phyloP scores from a whole-genome alignment of 2,888 invertebrate species.

The Phymatocera aterrima region DNA sequence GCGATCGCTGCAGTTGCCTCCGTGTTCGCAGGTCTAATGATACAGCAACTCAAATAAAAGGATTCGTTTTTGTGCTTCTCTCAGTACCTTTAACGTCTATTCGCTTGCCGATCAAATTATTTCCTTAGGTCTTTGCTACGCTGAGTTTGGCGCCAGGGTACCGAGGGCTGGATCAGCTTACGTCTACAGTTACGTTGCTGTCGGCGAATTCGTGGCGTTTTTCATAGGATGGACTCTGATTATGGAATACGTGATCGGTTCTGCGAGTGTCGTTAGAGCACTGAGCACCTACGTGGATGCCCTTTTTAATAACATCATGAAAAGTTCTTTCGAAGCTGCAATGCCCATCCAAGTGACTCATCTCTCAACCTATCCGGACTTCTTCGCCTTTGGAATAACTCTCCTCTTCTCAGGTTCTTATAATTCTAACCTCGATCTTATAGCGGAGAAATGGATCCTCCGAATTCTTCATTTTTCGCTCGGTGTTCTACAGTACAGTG shows the following conservation, averaged over 20 bases:
- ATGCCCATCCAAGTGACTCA: conserved; percentile 82
- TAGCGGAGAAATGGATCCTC: neutral
- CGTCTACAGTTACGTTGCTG: conserved; percentile 94
- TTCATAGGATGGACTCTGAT: conserved; percentile 96
- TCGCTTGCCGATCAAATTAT: neutral
- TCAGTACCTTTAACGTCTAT: too few relatives aligned
- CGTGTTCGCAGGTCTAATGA: conserved; percentile 85
- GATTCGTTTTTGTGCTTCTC: too few relatives aligned
- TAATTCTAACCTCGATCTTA: conserved; percentile 18
- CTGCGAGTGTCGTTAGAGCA: conserved; percentile 90
- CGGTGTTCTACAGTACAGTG: neutral
- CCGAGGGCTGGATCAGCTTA: conserved; percentile 96
- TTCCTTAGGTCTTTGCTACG: conserved; percentile 87
- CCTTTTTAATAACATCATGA: conserved; percentile 81
- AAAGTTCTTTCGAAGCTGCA: conserved; percentile 78
- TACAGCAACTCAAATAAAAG: too few relatives aligned
- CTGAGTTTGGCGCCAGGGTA: conserved; percentile 93
- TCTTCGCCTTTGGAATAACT: conserved; percentile 86
- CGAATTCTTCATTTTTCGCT: neutral
- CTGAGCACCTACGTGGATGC: conserved; percentile 88
- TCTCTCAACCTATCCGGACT: conserved; percentile 84
- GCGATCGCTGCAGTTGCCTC: conserved; percentile 94
- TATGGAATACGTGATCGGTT: conserved; percentile 91
- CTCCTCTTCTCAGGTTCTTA: conserved; percentile 81
- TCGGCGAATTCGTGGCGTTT: conserved; percentile 94